Conservation (phyloP, 1,140 invertebrate genomes). For the Fopius arisanus region DNA sequence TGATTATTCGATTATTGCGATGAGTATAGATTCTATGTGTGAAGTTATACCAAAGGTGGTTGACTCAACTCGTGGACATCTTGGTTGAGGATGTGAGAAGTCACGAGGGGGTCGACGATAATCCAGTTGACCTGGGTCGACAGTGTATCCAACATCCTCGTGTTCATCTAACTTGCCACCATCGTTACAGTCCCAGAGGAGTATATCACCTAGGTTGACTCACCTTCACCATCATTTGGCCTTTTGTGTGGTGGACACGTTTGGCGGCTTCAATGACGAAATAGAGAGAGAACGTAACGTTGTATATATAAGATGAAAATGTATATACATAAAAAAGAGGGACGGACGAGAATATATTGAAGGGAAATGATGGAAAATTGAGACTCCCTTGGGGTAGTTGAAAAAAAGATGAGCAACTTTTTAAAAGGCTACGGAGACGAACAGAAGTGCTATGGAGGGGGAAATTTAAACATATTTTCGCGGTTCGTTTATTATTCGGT, state of each 20-base stretch:
- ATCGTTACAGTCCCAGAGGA: background rate
- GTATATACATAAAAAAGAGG: background rate
- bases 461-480: conserved; percentile 48
- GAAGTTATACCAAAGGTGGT: background rate
- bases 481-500: conserved; percentile 60
- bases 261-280: background rate
- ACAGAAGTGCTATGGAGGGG: conserved; percentile 11
- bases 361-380: background rate
- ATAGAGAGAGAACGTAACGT: background rate
- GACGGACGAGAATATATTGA: background rate
- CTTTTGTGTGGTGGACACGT: background rate
- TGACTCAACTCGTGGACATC: background rate
- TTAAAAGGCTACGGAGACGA: background rate
- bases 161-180: conserved; percentile 19
- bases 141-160: background rate
- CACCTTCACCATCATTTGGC: conserved; percentile 6
- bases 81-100: background rate
- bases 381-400: background rate
- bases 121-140: conserved; percentile 23
- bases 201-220: conserved; percentile 6
- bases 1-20: too few species aligned
- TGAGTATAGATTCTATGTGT: too few species aligned
- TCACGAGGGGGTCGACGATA: conserved; percentile 18
- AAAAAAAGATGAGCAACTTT: background rate
- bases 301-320: conserved; percentile 1